These are phyloP conservation scores for Agrotis puta DNA, from an alignment of 2,888 invertebrate species.

Conservation along the genomic window DNA sequence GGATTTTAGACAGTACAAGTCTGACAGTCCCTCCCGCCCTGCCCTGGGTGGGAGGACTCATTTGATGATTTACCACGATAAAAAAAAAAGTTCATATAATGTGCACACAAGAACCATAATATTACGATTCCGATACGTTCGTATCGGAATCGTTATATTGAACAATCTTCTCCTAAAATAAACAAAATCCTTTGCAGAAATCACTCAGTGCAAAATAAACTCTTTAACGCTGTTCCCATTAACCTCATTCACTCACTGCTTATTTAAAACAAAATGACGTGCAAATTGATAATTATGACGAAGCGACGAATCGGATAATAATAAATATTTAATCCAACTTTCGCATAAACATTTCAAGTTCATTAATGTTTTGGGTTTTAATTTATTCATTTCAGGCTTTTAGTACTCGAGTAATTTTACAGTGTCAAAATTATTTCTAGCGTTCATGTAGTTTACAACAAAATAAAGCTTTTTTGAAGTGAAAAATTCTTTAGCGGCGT, in stretches of 20 bases:
- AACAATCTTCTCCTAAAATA: conserved; percentile 22
- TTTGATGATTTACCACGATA: too few species aligned
- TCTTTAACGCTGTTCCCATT: conserved; percentile 22
- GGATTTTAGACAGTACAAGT: too few species aligned
- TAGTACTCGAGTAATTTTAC: conserved; percentile 37
- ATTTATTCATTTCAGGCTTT: conserved; percentile 47
- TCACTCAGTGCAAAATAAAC: conserved; percentile 18
- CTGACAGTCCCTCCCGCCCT: too few species aligned
- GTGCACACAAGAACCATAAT: conserved; percentile 14
- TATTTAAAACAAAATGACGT: conserved; percentile 54
- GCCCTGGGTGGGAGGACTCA: too few species aligned
- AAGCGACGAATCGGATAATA: conserved; percentile 45
- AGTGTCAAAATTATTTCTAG: conserved; percentile 25
- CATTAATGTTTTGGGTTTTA: conserved; percentile 46
- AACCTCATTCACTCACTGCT: conserved; percentile 15
- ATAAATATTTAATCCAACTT: conserved; percentile 54
- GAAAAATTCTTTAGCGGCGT: too few species aligned
- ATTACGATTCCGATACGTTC: neutral
- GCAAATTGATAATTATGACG: conserved; percentile 55
- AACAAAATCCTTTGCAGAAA: conserved; percentile 26
- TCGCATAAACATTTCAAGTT: conserved; percentile 58
- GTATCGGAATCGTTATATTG: too few species aligned
- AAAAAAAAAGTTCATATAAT: neutral
- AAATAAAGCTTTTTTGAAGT: too few species aligned
- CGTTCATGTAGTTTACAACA: conserved; percentile 5